Conservation (phyloP, 2,888 invertebrate species). For the Mythimna lalbum region DNA sequence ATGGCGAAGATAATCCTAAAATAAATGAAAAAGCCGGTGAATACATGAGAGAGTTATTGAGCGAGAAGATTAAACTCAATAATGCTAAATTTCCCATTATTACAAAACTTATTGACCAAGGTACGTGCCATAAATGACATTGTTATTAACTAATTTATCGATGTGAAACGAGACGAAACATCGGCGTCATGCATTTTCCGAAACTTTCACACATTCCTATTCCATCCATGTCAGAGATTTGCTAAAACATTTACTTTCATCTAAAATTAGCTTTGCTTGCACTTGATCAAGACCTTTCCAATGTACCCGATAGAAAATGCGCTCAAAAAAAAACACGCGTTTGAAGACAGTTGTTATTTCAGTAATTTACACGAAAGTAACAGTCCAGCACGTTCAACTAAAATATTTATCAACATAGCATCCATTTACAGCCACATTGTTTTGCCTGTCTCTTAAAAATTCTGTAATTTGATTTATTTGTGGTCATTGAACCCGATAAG, state of each 20-base stretch:
- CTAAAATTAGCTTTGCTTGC: neutral
- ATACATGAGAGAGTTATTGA: constrained; percentile 94
- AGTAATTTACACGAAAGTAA: neutral
- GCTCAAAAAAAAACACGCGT: neutral
- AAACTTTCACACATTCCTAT: neutral
- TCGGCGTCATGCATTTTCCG: neutral
- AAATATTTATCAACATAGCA: neutral
- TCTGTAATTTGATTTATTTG: constrained; percentile 6
- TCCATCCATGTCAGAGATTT: neutral
- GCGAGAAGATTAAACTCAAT: constrained; percentile 93
- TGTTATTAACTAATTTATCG: neutral
- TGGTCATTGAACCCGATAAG: constrained; percentile 45
- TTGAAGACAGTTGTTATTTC: no score
- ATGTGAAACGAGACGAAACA: neutral
- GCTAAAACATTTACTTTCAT: neutral
- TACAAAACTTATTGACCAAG: constrained; percentile 93
- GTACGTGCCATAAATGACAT: constrained; percentile 78
- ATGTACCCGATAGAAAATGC: neutral
- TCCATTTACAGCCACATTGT: neutral
- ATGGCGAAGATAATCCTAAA: constrained; percentile 90
- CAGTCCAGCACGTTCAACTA: no score
- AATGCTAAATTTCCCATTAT: constrained; percentile 93
- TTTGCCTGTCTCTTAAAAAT: constrained; percentile 1
- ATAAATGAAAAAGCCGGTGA: constrained; percentile 94
- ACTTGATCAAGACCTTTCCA: no score